A percentile compares a stretch with the other conserved stretches of the same genome.
Evolutionary conservation across 2,797 vertebrate species (phyloP).

Genomic region (Heliangelus exortis): DNA sequence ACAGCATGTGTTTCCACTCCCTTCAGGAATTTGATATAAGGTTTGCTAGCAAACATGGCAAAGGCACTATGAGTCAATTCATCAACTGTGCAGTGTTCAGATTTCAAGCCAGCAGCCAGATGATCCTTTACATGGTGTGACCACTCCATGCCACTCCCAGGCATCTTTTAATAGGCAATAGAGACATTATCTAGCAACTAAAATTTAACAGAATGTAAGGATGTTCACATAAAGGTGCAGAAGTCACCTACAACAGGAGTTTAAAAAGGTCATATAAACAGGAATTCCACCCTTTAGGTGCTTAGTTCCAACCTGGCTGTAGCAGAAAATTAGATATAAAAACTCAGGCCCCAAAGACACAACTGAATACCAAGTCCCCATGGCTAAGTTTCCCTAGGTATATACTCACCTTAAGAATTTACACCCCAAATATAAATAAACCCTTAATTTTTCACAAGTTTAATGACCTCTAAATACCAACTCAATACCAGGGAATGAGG

Average conservation of each 20-base stretch:
- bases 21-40: constrained; percentile 63
- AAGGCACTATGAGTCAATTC: constrained; percentile 10
- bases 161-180: not conserved
- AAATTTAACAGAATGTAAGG: not conserved
- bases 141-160: not conserved
- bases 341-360: not conserved
- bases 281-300: fast-evolving
- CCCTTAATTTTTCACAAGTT: not conserved
- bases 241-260: not conserved
- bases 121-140: not conserved
- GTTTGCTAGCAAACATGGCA: constrained; percentile 41
- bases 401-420: not conserved
- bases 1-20: constrained; percentile 16
- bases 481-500: not conserved
- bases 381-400: not conserved
- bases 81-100: constrained; percentile 16
- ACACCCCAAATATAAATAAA: not conserved
- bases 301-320: not conserved
- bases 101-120: constrained; percentile 8
- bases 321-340: not conserved
- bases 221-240: not conserved
- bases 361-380: not conserved
- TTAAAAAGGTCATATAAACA: not conserved
- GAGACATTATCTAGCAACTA: not conserved
- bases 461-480: not conserved